Evolutionary conservation across 2,888 invertebrate genomes (phyloP).

Genomic region (Xiphydria camelus): DNA sequence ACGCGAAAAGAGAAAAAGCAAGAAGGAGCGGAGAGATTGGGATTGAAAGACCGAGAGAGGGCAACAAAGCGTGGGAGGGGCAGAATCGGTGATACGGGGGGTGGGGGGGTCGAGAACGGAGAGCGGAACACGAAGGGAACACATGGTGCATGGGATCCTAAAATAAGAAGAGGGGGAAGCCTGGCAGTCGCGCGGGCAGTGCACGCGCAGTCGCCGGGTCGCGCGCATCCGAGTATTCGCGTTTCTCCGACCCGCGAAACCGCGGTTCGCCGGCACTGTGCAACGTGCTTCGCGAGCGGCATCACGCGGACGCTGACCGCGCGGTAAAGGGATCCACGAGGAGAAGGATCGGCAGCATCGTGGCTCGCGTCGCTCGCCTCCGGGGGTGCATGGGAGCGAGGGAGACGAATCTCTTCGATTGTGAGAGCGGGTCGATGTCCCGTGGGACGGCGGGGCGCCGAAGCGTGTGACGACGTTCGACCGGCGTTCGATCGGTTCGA

Average conservation of each 20-base stretch:
- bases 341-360: too few species aligned
- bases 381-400: too few species aligned
- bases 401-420: too few species aligned
- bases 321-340: too few species aligned
- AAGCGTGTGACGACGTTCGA: too few species aligned
- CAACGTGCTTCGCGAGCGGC: constrained; percentile 43
- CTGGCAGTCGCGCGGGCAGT: constrained; percentile 38
- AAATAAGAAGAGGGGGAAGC: constrained; percentile 1
- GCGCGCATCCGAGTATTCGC: constrained; percentile 43
- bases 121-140: neutral
- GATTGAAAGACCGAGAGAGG: neutral
- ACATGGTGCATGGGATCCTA: constrained; percentile 1
- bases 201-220: constrained; percentile 52
- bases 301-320: constrained; percentile 23
- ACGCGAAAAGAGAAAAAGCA: neutral
- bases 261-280: constrained; percentile 42
- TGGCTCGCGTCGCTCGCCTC: too few species aligned
- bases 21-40: neutral
- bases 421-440: too few species aligned
- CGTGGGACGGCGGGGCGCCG: too few species aligned
- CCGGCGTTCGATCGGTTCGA: too few species aligned
- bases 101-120: neutral
- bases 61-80: neutral
- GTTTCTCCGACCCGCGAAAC: constrained; percentile 42
- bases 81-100: neutral